phyloP scores from a whole-genome alignment of 2,888 invertebrate genomes.

The Scaptomyza cyrtandrae region DNA sequence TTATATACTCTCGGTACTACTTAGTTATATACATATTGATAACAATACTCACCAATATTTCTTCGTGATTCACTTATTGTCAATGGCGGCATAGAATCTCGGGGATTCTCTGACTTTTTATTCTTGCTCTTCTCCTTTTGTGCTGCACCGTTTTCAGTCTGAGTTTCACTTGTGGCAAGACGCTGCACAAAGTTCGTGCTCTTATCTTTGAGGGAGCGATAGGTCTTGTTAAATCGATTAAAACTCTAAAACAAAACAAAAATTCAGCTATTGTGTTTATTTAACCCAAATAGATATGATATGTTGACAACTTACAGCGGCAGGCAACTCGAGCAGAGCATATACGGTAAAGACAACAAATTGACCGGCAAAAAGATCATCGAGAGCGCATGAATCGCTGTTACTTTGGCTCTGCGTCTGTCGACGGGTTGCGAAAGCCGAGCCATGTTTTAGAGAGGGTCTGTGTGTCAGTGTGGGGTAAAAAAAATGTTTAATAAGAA shows the following conservation, averaged over 20 bases:
- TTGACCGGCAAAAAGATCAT: conserved; percentile 83
- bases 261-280: conserved; percentile 23
- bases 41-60: conserved; percentile 80
- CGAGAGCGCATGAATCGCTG: conserved; percentile 72
- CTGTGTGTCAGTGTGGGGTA: conserved; percentile 32
- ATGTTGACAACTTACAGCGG: conserved; percentile 71
- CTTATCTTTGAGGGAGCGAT: conserved; percentile 83
- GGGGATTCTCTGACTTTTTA: conserved; percentile 59
- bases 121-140: conserved; percentile 50
- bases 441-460: conserved; percentile 70
- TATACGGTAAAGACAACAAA: conserved; percentile 85
- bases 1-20: too few species aligned
- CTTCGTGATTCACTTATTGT: conserved; percentile 83
- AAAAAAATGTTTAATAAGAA: background rate
- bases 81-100: conserved; percentile 76
- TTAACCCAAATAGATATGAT: conserved; percentile 37
- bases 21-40: background rate
- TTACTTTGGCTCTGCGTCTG: conserved; percentile 44
- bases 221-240: conserved; percentile 83
- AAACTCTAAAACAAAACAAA: conserved; percentile 70
- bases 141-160: conserved; percentile 36
- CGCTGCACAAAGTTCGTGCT: conserved; percentile 82
- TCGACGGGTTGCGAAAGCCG: conserved; percentile 52
- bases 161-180: conserved; percentile 60
- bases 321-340: conserved; percentile 83